phyloP scores from a whole-genome alignment of 2,113 vertebrate species.

The Oreotrochilus melanogaster region DNA sequence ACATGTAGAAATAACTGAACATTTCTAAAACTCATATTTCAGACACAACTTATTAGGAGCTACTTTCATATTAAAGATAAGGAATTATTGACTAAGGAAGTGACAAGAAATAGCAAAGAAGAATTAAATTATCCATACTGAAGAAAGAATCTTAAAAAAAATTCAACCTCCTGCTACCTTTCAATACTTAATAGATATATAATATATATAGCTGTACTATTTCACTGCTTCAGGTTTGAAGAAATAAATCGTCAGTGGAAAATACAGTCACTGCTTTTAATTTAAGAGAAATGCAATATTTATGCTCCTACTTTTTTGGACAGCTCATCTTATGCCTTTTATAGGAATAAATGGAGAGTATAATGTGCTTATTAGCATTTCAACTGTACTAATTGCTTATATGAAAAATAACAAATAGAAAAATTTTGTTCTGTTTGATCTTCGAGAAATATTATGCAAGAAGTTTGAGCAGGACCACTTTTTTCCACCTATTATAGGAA shows the following conservation, averaged over 20 bases:
- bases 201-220: not conserved
- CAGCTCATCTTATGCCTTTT: not conserved
- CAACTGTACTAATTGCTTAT: not conserved
- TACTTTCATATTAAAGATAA: constrained; percentile 34
- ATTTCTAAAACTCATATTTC: not conserved
- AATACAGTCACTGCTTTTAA: not conserved
- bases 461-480: not conserved
- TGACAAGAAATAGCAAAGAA: constrained; percentile 2
- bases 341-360: not conserved
- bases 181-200: not conserved
- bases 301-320: not conserved
- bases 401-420: not conserved
- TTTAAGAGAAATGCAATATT: not conserved
- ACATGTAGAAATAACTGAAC: not conserved
- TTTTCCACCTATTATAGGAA: not conserved
- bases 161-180: not conserved
- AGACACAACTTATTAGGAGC: not conserved
- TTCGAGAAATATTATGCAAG: not conserved
- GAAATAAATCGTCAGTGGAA: not conserved
- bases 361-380: not conserved
- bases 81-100: constrained; percentile 32
- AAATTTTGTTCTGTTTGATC: constrained; percentile 15
- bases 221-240: not conserved
- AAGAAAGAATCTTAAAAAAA: not conserved
- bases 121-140: not conserved